Base-by-base conservation (phyloP, 2,797 vertebrate species). In the Pangasius krempfi region DNA sequence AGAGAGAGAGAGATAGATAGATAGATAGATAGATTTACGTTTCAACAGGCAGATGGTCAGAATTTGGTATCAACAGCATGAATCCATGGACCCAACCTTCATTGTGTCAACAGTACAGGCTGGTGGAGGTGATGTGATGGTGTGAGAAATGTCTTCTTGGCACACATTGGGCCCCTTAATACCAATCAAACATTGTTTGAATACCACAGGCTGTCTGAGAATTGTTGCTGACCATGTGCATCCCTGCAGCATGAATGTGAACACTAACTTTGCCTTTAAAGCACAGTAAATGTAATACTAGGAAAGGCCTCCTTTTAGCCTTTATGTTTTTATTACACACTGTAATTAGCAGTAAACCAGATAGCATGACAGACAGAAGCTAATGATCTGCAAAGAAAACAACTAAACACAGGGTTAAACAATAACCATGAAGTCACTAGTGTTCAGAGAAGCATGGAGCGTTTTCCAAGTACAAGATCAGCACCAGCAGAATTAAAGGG, bases 291-390 rank as follows among this genome's bases (percentile, higher is more conserved):
- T 30, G 40, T 16, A 10, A 13, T 66, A 4, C 60, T 8, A 40
- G 37, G 25, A 62, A 44, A 58, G 80, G 80, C 58, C 58, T 58
- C 10, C 33, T 37, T 60, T 82, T 56, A n/a, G 56, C 33, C 13
- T 27, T 82, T 56, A 40, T 83, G 58, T n/a, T 47, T 83, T 83
- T 83, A 66, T 83, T 64, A 66, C 8, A 5, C 81, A 9, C 60
- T 83, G 81, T 47, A 64, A 64, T 64, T 66, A 20, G 7, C 1
- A 50, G 0, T 66, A 64, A 30, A 62, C 22, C 80, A 83, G 58
- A 9, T 16, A 64, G 37, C 12, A 44, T 5, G 16, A 27, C 18
- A 37, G 54, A 33, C 52, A 4, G 13, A 64, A 47, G 81, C 25
- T 83, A 83, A 64, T 83, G 13, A 66, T 47, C 25, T 47, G 33